These are phyloP conservation scores for Hydractinia echinata DNA, from an alignment of 30 jellyfish, hydroid and myxozoan species.

Conservation along the genomic window DNA sequence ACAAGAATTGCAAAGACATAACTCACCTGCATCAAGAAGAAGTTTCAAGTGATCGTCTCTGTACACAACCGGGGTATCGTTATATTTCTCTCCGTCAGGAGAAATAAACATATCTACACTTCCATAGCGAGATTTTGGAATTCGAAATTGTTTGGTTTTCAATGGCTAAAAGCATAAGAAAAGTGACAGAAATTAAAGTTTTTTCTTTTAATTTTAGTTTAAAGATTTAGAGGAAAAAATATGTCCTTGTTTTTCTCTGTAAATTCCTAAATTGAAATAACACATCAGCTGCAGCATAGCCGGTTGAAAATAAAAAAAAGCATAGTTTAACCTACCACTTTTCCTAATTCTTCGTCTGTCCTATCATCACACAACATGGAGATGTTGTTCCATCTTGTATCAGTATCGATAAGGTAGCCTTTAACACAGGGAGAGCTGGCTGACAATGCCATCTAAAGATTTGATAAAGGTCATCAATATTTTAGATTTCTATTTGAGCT, in stretches of 20 bases:
- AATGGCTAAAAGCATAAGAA: constrained; percentile 52
- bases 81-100: constrained; percentile 78
- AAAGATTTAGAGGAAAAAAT: neutral
- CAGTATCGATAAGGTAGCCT: constrained; percentile 80
- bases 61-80: constrained; percentile 74
- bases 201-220: too few relatives aligned
- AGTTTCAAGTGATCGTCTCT: constrained; percentile 73
- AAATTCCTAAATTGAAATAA: too few relatives aligned
- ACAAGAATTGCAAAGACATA: neutral
- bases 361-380: constrained; percentile 80
- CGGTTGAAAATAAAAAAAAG: neutral
- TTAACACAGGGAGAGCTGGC: constrained; percentile 91
- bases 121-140: constrained; percentile 82
- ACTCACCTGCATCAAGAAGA: constrained; percentile 83
- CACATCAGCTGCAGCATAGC: too few relatives aligned
- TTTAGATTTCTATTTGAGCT: neutral
- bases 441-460: constrained; percentile 84
- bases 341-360: constrained; percentile 87
- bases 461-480: neutral
- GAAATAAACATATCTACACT: constrained; percentile 89
- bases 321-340: constrained; percentile 37
- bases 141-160: constrained; percentile 47
- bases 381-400: constrained; percentile 89
- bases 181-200: too few relatives aligned
- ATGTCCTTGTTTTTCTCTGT: too few relatives aligned